Evolutionary conservation across 1,140 invertebrate genomes (phyloP), one percentile per base, ranked within the genome.

Genomic region (Drosophila albomicans): DNA sequence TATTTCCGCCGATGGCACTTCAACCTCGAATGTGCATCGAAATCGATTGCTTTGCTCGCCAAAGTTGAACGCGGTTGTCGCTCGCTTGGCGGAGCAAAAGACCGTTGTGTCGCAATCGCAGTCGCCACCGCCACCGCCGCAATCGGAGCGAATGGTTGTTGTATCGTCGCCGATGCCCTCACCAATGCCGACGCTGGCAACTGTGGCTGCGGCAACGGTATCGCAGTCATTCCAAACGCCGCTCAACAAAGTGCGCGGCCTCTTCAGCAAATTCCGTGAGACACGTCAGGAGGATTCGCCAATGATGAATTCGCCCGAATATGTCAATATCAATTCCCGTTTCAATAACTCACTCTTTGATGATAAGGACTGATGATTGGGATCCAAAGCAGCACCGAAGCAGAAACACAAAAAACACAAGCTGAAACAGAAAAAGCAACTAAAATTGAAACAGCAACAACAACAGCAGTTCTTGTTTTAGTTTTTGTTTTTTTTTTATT

Each of bases 191-290:
- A 8, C 64, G 5, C 16, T 48, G 30, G 25, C 62, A 13, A 30
- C 57, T 6, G 32, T 65, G 7, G 61, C 65, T 5, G 30, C 35
- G 10, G 6, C 71, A 25, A 62, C 61, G 8, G 45, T 62, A 30
- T 10, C 75, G 35, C 74, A 69, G 56, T 43, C 80, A 82, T 82
- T 82, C 72, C 64, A 82, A 58, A 72, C 80, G 43, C 81, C 81
- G 15, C 41, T 72, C 6, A 72, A 79, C 49, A 82, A 82, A 54
- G 6, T 77, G 67, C 81, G 81, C 25, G 81, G 80, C 3, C 54
- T 84, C 0, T 79, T 84, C 7, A 68, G 49, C 46, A 79, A 84
- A 46, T 84, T 72, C n/a, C 76, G 81, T 10, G 76, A 82, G 25
- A 6, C 15, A 1, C 54, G 63, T 1, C 8, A 41, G 20, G 62